Conservation (phyloP, 2,113 vertebrate species). For the Ictalurus punctatus region DNA sequence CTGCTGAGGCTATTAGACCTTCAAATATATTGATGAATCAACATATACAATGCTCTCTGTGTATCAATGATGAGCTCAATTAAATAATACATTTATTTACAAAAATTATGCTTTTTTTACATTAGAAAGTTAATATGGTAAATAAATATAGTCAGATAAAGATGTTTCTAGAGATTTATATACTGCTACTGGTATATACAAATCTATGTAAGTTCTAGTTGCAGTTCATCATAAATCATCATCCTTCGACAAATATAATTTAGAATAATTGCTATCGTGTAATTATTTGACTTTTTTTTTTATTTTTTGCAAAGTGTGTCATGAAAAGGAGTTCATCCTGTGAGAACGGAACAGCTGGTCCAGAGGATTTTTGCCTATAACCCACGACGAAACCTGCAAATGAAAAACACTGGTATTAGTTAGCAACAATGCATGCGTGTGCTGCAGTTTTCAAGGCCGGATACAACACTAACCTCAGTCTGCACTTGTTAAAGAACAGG, state of each 20-base stretch:
- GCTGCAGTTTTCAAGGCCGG: constrained; percentile 1
- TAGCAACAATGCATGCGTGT: too few relatives aligned
- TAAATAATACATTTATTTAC: constrained; percentile 64
- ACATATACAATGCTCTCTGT: background rate
- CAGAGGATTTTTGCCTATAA: constrained; percentile 58
- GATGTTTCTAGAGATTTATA: constrained; percentile 26
- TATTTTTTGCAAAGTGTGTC: constrained; percentile 43
- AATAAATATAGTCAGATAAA: constrained; percentile 55
- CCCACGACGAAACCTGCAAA: constrained; percentile 75
- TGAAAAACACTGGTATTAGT: constrained; percentile 21
- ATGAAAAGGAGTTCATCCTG: constrained; percentile 35
- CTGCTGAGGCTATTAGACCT: background rate
- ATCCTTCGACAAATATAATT: constrained; percentile 41
- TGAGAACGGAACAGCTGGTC: constrained; percentile 37
- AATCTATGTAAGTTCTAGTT: constrained; percentile 52
- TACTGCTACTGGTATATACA: constrained; percentile 52
- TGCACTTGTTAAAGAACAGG: constrained; percentile 75
- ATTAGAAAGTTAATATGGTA: constrained; percentile 56
- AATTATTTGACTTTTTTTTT: constrained; percentile 26
- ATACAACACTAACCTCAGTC: constrained; percentile 66
- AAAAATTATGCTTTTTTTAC: constrained; percentile 60
- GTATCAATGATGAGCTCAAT: constrained; percentile 40
- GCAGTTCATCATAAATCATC: constrained; percentile 52
- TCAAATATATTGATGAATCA: background rate
- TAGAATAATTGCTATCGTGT: constrained; percentile 7